Conservation (phyloP, 2,797 vertebrate species). For the Urocyon cinereoargenteus region DNA sequence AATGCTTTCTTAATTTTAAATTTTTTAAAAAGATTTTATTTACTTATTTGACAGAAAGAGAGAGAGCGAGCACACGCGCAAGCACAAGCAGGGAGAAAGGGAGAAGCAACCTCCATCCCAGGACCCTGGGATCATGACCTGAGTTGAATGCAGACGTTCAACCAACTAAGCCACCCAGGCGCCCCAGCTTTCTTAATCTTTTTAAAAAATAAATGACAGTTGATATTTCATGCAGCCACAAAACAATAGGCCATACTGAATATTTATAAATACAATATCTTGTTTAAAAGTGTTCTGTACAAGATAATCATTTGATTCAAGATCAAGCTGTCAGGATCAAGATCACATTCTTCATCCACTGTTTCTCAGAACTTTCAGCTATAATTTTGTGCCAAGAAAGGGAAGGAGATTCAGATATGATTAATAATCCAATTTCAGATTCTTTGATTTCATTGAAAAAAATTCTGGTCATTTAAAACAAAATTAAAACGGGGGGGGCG, state of each 20-base stretch:
- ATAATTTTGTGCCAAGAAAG: neutral
- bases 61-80: too few species aligned
- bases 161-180: too few species aligned
- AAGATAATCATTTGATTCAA: neutral
- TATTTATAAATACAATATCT: neutral
- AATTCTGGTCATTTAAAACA: constrained; percentile 24
- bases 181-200: neutral
- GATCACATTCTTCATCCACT: neutral
- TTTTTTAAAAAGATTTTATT: too few species aligned
- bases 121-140: too few species aligned
- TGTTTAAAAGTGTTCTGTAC: neutral
- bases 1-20: neutral
- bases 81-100: too few species aligned
- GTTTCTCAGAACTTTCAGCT: constrained; percentile 18
- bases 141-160: too few species aligned
- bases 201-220: neutral
- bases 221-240: neutral
- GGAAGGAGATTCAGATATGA: neutral
- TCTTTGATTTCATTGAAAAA: constrained; percentile 43
- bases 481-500: neutral
- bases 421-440: neutral
- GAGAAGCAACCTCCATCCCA: too few species aligned
- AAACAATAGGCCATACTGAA: neutral
- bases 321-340: neutral
- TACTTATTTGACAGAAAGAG: too few species aligned